Evolutionary conservation across 2,113 vertebrate genomes (phyloP).

Genomic region (Vulpes ferrilata): DNA sequence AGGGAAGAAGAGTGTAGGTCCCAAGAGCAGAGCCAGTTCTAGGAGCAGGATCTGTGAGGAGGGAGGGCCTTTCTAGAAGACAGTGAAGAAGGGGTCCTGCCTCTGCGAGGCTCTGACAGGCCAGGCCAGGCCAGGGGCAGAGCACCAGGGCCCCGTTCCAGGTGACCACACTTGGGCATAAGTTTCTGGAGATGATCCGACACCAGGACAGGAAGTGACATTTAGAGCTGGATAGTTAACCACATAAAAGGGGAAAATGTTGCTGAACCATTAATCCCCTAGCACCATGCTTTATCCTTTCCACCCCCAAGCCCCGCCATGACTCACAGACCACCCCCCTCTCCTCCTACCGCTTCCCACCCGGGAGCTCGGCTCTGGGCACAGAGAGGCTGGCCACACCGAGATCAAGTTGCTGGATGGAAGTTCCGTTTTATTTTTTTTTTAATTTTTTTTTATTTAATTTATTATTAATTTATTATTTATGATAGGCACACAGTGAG

Average conservation of each 20-base stretch:
- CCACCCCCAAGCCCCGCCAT: too few species aligned
- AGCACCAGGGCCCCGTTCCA: neutral
- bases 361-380: neutral
- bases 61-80: neutral
- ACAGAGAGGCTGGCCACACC: neutral
- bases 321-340: neutral
- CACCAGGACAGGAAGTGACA: neutral
- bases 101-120: neutral
- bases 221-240: too few species aligned
- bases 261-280: fast-evolving
- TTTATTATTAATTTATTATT: too few species aligned
- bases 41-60: fast-evolving
- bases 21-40: fast-evolving
- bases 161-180: neutral
- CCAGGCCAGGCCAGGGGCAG: neutral
- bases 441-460: too few species aligned
- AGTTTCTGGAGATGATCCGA: neutral
- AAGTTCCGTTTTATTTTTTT: neutral
- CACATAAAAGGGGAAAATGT: neutral
- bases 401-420: neutral
- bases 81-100: neutral
- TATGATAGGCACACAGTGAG: too few species aligned
- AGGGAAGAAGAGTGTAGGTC: fast-evolving
- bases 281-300: neutral
- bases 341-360: neutral